Base-by-base conservation (phyloP, 2,113 vertebrate species). In the Hemiscyllium ocellatum region DNA sequence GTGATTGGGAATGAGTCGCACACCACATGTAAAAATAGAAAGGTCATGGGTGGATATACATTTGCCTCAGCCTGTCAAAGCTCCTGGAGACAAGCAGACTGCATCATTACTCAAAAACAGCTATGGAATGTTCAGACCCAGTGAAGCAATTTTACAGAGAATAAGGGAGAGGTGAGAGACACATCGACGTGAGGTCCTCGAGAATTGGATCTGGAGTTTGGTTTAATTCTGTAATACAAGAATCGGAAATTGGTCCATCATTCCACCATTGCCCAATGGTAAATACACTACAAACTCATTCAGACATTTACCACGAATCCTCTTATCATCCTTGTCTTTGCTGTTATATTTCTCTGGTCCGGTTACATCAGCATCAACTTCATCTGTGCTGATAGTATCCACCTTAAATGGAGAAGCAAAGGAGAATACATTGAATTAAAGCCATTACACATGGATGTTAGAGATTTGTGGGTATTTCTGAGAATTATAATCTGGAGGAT, bases 311-410 rank as follows among this genome's bases (percentile, higher is more conserved):
- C 89, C 10, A 5, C 89, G 89, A 93, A 10, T 93, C 66, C 2
- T 65, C 56, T 68, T 93, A n/a, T 93, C 89, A 6, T 93, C 89
- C n/a, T 65, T 93, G 1, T 93, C 89, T 66, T 93, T 93, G 89
- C n/a, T 42, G 89, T 93, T 93, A 19, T 37, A 1, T n/a, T 37
- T 93, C 89, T 93, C 89, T 2, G 89, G 26, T 22, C 29, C 29
- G 1, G 61, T 61, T 68, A 68, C 8, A 19, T 93, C 89, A 93
- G 89, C 61, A 66, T 93, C 89, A 93, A 22, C 26, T 22, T 93
- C 89, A 7, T 93, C 89, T 66, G 19, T 0, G 29, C 19, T 93
- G 61, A 93, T 17, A 42, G 89, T 17, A 19, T 93, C 89, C 89
- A 68, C 20, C 89, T 93, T 93, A 22, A 93, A 66, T 65, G 4